Conservation (phyloP, 2,797 vertebrate species). For the Bucorvus abyssinicus region DNA sequence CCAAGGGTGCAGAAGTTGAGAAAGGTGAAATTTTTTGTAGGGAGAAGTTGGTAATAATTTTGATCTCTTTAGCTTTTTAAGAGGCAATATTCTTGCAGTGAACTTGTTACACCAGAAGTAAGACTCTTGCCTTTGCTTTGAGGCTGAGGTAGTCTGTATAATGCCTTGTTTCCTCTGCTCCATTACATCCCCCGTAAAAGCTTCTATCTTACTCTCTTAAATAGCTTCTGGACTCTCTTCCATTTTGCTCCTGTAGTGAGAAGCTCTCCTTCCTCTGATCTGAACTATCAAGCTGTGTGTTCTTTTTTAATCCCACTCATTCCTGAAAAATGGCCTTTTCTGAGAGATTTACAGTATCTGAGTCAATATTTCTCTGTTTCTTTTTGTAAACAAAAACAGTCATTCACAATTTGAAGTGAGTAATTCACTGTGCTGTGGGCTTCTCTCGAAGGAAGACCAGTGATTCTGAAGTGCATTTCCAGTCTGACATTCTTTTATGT, state of each 20-base stretch:
- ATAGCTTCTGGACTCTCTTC: background rate
- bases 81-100: background rate
- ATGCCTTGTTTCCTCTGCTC: background rate
- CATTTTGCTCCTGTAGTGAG: background rate
- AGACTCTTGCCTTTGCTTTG: background rate
- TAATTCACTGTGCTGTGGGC: background rate
- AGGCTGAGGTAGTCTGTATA: background rate
- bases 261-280: background rate
- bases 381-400: conserved; percentile 6
- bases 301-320: background rate
- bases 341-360: background rate
- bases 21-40: background rate
- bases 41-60: background rate
- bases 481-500: background rate
- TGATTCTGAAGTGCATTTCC: background rate
- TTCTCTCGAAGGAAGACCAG: background rate
- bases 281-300: background rate
- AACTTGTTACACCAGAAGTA: background rate
- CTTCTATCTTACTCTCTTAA: background rate
- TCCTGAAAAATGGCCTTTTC: conserved; percentile 26
- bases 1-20: background rate
- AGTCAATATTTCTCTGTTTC: conserved; percentile 23
- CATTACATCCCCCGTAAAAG: background rate
- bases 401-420: background rate
- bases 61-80: background rate